phyloP scores from a whole-genome alignment of 2,113 vertebrate species.

The Blennius ocellaris region DNA sequence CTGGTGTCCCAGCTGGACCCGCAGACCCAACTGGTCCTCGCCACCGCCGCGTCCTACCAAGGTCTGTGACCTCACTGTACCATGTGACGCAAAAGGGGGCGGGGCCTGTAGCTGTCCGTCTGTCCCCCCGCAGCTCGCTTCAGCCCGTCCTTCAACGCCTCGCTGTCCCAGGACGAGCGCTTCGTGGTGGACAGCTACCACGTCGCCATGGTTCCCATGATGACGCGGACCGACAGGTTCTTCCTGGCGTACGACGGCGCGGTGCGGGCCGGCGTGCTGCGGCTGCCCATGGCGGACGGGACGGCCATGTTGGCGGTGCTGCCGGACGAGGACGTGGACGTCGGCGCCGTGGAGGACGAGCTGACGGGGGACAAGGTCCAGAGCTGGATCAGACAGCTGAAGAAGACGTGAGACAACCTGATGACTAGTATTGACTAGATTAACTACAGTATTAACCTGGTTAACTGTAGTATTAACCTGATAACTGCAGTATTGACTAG shows the following conservation, averaged over 20 bases:
- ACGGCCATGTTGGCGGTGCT: constrained; percentile 88
- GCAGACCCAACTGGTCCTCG: constrained; percentile 83
- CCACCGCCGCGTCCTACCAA: constrained; percentile 83
- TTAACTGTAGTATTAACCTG: no score
- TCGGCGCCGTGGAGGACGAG: constrained; percentile 86
- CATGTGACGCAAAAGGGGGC: no score
- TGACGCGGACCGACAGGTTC: constrained; percentile 85
- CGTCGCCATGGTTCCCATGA: constrained; percentile 88
- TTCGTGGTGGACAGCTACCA: constrained; percentile 90
- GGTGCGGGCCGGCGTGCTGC: constrained; percentile 86
- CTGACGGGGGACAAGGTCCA: constrained; percentile 85
- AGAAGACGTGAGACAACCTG: constrained; percentile 77
- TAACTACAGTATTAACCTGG: no score
- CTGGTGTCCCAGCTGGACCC: constrained; percentile 80
- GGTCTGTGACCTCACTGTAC: constrained; percentile 67
- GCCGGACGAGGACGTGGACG: constrained; percentile 84
- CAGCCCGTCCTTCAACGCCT: constrained; percentile 84
- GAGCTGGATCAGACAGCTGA: constrained; percentile 86
- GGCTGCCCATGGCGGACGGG: constrained; percentile 86
- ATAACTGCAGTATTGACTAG: no score
- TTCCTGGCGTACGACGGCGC: constrained; percentile 86
- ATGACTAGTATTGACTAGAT: no score
- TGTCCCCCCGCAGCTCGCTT: constrained; percentile 81
- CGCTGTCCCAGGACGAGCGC: constrained; percentile 81
- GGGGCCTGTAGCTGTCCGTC: no score